phyloP scores from a whole-genome alignment of 1,140 invertebrate genomes.

The Nebria ingens region DNA sequence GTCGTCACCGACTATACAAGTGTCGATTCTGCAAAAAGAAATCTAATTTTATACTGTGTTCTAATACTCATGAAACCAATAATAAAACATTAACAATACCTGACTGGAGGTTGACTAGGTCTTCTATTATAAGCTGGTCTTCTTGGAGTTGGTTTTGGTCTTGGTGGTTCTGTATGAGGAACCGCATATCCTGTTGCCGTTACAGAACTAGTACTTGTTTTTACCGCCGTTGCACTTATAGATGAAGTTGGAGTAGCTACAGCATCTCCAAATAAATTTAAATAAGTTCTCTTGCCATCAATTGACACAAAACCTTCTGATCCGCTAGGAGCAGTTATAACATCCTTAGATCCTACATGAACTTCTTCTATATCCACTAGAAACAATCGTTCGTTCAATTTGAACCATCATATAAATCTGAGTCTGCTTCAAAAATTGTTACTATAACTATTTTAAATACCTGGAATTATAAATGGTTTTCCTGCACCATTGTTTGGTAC shows the following conservation, averaged over 20 bases:
- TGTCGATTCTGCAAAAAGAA: slow-evolving; percentile 61
- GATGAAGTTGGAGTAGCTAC: slow-evolving; percentile 23
- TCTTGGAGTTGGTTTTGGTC: slow-evolving; percentile 32
- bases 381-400: too few species aligned
- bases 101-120: slow-evolving; percentile 51
- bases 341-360: slow-evolving; percentile 39
- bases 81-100: slow-evolving; percentile 19
- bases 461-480: slow-evolving; percentile 43
- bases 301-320: slow-evolving; percentile 84
- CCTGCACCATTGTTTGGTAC: slow-evolving; percentile 33
- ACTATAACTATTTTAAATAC: slow-evolving; percentile 24
- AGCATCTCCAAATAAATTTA: slow-evolving; percentile 66
- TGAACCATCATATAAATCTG: neutral
- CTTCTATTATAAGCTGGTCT: slow-evolving; percentile 43
- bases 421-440: too few species aligned
- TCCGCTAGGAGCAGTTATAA: slow-evolving; percentile 64
- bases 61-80: neutral
- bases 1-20: slow-evolving; percentile 87
- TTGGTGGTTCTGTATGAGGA: slow-evolving; percentile 33
- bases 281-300: slow-evolving; percentile 78
- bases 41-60: neutral
- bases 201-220: slow-evolving; percentile 27
- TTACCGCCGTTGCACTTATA: slow-evolving; percentile 21
- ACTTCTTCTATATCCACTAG: slow-evolving; percentile 30
- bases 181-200: slow-evolving; percentile 43